Conservation (phyloP, 2,888 invertebrate species). For the Lithosia quadra region DNA sequence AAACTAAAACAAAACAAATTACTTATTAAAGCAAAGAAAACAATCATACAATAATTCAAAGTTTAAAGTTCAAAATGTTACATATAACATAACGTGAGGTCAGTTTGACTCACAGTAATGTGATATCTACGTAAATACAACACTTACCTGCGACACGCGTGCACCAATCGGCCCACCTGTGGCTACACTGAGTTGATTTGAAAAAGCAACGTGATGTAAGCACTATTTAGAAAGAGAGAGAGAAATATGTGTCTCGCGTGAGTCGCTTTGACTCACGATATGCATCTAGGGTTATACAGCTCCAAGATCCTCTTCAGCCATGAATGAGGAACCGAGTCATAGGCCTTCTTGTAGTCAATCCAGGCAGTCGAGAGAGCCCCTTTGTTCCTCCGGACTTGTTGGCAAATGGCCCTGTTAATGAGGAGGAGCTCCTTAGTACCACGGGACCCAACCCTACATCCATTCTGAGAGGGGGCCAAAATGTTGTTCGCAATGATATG, state of each 20-base stretch:
- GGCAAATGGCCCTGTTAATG: too few relatives aligned
- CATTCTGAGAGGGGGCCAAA: too few relatives aligned
- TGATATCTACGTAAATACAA: constrained; percentile 19
- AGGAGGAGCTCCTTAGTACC: too few relatives aligned
- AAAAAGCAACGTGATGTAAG: constrained; percentile 1
- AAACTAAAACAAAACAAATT: constrained; percentile 7
- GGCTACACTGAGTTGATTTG: not conserved
- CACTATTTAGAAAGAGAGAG: not conserved
- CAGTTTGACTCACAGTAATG: constrained; percentile 17
- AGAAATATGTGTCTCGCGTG: not conserved
- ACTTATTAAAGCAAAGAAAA: constrained; percentile 7
- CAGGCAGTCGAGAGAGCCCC: too few relatives aligned
- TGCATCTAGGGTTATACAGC: too few relatives aligned
- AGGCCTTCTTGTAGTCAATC: too few relatives aligned
- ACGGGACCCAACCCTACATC: too few relatives aligned
- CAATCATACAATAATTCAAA: not conserved
- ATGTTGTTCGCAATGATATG: too few relatives aligned
- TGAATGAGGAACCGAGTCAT: too few relatives aligned
- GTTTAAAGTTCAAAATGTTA: constrained; percentile 10
- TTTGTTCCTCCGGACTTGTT: too few relatives aligned
- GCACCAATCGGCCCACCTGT: constrained; percentile 1
- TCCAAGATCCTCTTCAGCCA: too few relatives aligned
- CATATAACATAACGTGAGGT: constrained; percentile 18
- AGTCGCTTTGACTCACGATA: too few relatives aligned
- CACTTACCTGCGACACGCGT: constrained; percentile 23